Percentiles rank a stretch among this genome's conserved stretches.
phyloP scores from a whole-genome alignment of 2,113 vertebrate species.

The Hiodon tergisus region DNA sequence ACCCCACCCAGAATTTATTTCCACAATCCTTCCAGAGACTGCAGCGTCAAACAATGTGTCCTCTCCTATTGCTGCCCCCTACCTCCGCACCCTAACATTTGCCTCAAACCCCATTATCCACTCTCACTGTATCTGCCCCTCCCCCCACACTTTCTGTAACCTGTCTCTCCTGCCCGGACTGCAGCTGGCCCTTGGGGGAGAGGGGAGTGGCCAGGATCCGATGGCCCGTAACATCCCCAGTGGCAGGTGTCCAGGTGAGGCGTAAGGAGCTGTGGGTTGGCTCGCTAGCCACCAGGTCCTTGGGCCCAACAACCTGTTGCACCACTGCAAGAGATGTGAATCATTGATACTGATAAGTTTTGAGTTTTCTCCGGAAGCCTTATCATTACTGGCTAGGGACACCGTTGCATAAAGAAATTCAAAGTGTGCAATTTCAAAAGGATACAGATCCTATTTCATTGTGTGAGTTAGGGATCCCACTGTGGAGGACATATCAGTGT shows the following conservation, averaged over 20 bases:
- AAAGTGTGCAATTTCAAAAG: too few species aligned
- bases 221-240: constrained; percentile 69
- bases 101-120: background rate
- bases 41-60: too few species aligned
- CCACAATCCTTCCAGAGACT: background rate
- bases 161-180: constrained; percentile 51
- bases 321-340: constrained; percentile 45
- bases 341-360: background rate
- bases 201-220: constrained; percentile 59
- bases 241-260: constrained; percentile 74
- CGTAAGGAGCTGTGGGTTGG: constrained; percentile 67
- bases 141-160: constrained; percentile 42
- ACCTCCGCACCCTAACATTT: background rate
- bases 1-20: constrained; percentile 4
- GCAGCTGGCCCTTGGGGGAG: constrained; percentile 42
- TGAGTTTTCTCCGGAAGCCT: background rate
- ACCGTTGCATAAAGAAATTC: too few species aligned
- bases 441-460: background rate
- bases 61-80: background rate
- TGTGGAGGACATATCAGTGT: background rate
- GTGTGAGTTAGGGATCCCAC: background rate
- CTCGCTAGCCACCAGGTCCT: constrained; percentile 67
- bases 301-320: constrained; percentile 60
- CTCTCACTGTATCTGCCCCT: too few species aligned
- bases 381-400: background rate